phyloP scores from a whole-genome alignment of 2,113 vertebrate genomes.

The Alligator mississippiensis region DNA sequence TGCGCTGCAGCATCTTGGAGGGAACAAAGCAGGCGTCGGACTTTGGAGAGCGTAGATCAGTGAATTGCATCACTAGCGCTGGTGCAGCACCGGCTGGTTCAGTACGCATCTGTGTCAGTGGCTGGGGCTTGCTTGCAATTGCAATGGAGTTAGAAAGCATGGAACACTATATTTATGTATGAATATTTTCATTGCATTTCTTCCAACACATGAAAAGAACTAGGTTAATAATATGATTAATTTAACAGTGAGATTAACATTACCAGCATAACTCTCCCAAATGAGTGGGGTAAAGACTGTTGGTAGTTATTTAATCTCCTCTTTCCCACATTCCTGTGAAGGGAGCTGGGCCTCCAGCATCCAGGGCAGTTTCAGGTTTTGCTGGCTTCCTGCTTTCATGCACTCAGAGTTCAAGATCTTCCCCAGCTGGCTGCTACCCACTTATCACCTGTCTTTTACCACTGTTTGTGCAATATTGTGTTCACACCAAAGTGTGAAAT shows the following conservation, averaged over 20 bases:
- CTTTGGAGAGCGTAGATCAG: neutral
- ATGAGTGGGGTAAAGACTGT: slow-evolving; percentile 44
- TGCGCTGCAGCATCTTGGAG: neutral
- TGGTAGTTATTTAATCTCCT: slow-evolving; percentile 35
- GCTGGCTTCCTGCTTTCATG: neutral
- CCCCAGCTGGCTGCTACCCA: slow-evolving; percentile 30
- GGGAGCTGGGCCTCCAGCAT: neutral
- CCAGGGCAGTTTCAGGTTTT: neutral
- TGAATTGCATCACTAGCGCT: too few relatives aligned
- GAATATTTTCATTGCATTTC: slow-evolving; percentile 59
- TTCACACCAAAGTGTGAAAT: too few relatives aligned
- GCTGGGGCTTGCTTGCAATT: neutral
- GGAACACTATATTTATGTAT: neutral
- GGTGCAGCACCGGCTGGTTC: neutral
- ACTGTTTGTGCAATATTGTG: too few relatives aligned
- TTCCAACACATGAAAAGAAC: slow-evolving; percentile 69
- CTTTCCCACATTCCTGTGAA: neutral
- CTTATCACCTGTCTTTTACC: neutral
- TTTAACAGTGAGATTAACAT: slow-evolving; percentile 71
- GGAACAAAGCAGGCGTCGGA: neutral
- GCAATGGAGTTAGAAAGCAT: slow-evolving; percentile 7
- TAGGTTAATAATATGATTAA: slow-evolving; percentile 70
- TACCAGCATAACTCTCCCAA: slow-evolving; percentile 53
- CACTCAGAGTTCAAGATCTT: slow-evolving; percentile 52
- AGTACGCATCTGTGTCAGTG: neutral